A percentile compares a stretch with the other conserved stretches of the same genome.
phyloP scores from a whole-genome alignment of 2,888 invertebrate species.

The Ditula angustiorana region DNA sequence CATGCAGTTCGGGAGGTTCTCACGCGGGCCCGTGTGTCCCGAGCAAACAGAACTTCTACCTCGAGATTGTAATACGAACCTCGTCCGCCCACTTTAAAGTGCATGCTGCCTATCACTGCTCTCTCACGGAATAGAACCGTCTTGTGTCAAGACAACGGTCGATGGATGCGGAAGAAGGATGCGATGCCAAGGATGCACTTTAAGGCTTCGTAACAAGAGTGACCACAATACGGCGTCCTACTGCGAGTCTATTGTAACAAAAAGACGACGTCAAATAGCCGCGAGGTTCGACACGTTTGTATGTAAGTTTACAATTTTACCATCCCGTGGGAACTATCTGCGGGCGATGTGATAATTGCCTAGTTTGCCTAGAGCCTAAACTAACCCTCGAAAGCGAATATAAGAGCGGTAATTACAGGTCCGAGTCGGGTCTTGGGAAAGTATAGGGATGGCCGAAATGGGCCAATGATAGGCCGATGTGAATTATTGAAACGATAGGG shows the following conservation, averaged over 20 bases:
- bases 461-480: constrained; percentile 55
- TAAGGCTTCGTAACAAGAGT: constrained; percentile 71
- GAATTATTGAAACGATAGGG: constrained; percentile 68
- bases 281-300: constrained; percentile 72
- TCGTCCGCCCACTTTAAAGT: constrained; percentile 58
- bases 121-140: constrained; percentile 38
- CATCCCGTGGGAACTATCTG: constrained; percentile 80
- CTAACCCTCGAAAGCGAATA: constrained; percentile 66
- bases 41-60: constrained; percentile 75
- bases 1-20: constrained; percentile 81
- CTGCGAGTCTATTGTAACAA: constrained; percentile 68
- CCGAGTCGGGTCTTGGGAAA: constrained; percentile 53
- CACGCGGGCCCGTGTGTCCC: constrained; percentile 73
- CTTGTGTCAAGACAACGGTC: constrained; percentile 48
- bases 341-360: constrained; percentile 79
- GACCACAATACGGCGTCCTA: constrained; percentile 62
- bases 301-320: constrained; percentile 75
- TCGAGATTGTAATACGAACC: constrained; percentile 66
- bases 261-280: constrained; percentile 63
- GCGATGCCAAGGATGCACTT: constrained; percentile 57
- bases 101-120: constrained; percentile 54
- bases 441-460: constrained; percentile 56
- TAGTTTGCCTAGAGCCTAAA: constrained; percentile 76
- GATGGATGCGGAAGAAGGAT: constrained; percentile 53
- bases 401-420: constrained; percentile 75